Conservation (phyloP, 2,113 vertebrate species). For the Osmerus eperlanus region DNA sequence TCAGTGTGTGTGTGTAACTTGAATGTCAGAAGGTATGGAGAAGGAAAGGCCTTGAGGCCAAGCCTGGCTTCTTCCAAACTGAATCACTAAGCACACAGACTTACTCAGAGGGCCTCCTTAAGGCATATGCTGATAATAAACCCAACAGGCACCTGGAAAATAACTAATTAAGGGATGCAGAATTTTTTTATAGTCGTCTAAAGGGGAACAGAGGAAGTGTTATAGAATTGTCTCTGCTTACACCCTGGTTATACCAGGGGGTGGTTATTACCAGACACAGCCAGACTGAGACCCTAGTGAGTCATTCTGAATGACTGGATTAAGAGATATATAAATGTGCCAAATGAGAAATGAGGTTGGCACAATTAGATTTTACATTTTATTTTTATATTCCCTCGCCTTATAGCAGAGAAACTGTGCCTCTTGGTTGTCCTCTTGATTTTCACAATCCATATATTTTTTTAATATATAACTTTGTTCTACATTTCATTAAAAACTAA, state of each 20-base stretch:
- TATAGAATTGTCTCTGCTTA: constrained; percentile 34
- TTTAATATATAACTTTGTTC: constrained; percentile 6
- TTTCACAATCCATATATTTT: constrained; percentile 49
- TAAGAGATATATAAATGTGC: constrained; percentile 10
- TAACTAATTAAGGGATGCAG: constrained; percentile 3
- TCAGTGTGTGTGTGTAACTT: not conserved
- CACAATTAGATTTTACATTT: constrained; percentile 49
- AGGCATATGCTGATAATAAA: constrained; percentile 18
- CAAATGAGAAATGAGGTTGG: constrained; percentile 40
- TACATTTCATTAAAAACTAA: constrained; percentile 28
- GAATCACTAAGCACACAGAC: constrained; percentile 6
- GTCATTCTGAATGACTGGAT: constrained; percentile 21
- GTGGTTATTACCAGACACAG: constrained; percentile 38
- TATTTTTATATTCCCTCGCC: constrained; percentile 33
- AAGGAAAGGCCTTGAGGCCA: constrained; percentile 24
- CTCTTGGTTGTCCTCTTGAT: constrained; percentile 45
- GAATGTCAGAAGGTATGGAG: not conserved
- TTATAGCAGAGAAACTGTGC: constrained; percentile 41
- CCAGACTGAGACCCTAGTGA: constrained; percentile 22
- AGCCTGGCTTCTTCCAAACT: constrained; percentile 6
- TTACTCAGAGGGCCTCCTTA: constrained; percentile 2
- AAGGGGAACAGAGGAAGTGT: constrained; percentile 18
- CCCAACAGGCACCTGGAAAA: constrained; percentile 8
- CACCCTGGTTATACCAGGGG: constrained; percentile 24
- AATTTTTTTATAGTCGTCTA: not conserved